These are phyloP conservation scores for Siniperca obscura DNA, from an alignment of 2,797 vertebrate species.

Conservation along the genomic window DNA sequence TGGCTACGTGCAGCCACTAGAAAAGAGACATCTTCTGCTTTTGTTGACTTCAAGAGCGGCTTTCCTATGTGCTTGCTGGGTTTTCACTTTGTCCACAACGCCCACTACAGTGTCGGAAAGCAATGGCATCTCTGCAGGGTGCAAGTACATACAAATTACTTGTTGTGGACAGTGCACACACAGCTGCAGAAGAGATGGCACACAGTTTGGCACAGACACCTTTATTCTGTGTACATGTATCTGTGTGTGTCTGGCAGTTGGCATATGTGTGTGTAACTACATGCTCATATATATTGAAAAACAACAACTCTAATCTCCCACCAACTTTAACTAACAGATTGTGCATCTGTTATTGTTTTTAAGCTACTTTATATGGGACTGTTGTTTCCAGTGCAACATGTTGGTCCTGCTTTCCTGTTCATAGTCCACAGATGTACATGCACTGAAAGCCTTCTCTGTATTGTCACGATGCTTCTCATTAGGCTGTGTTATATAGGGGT, in stretches of 20 bases:
- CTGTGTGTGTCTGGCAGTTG: slow-evolving; percentile 4
- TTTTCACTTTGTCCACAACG: neutral
- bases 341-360: slow-evolving; percentile 60
- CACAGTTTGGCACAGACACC: neutral
- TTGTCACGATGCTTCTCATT: slow-evolving; percentile 42
- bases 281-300: slow-evolving; percentile 7
- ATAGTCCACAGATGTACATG: slow-evolving; percentile 34
- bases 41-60: neutral
- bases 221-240: slow-evolving; percentile 2
- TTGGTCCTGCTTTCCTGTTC: slow-evolving; percentile 4
- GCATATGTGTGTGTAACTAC: neutral
- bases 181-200: neutral
- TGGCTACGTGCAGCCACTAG: neutral
- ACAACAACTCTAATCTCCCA: slow-evolving; percentile 27
- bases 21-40: neutral
- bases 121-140: neutral
- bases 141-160: neutral
- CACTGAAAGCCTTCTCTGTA: slow-evolving; percentile 7
- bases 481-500: neutral
- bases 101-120: neutral
- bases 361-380: slow-evolving; percentile 14
- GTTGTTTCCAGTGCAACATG: slow-evolving; percentile 39
- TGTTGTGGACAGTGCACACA: neutral
- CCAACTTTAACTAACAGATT: slow-evolving; percentile 29
- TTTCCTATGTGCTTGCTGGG: neutral